Conservation (phyloP, 2,888 invertebrate species). For the Homarus gammarus region DNA sequence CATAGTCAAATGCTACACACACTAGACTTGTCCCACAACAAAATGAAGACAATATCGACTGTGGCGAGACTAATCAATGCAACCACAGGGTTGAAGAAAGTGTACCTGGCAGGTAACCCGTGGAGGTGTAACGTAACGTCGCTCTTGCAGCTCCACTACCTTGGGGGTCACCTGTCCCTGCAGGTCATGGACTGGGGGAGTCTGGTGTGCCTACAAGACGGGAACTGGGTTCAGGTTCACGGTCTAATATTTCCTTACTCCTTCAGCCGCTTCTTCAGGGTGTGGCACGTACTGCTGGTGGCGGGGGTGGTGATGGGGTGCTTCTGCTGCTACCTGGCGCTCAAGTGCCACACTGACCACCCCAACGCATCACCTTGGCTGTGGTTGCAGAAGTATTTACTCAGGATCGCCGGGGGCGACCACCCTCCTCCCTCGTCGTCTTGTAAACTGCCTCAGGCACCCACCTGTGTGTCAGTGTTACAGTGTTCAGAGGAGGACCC, state of each 20-base stretch:
- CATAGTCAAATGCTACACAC: conserved; percentile 47
- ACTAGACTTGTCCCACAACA: conserved; percentile 49
- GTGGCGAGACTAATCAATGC: conserved; percentile 18
- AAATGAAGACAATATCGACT: not conserved
- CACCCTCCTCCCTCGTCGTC: not conserved
- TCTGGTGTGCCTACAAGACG: conserved; percentile 10
- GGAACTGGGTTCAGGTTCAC: conserved; percentile 25
- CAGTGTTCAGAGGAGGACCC: conserved; percentile 20
- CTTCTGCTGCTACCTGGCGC: conserved; percentile 33
- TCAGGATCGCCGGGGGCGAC: not conserved
- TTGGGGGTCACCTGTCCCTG: not conserved
- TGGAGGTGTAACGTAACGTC: conserved; percentile 39
- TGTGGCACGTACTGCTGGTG: conserved; percentile 39
- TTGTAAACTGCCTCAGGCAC: conserved; percentile 27
- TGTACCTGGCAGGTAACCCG: conserved; percentile 45
- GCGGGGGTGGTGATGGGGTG: conserved; percentile 12
- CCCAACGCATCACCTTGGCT: not conserved
- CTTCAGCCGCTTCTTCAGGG: conserved; percentile 14
- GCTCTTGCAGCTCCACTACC: conserved; percentile 17
- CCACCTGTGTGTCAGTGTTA: conserved; percentile 9
- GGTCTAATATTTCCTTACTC: conserved; percentile 41
- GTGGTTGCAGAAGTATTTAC: conserved; percentile 16
- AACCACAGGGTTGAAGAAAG: conserved; percentile 6
- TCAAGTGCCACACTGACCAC: conserved; percentile 27
- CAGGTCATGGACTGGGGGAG: conserved; percentile 38